phyloP scores from a whole-genome alignment of 2,797 vertebrate species.

The Hippopotamyrus pictus region DNA sequence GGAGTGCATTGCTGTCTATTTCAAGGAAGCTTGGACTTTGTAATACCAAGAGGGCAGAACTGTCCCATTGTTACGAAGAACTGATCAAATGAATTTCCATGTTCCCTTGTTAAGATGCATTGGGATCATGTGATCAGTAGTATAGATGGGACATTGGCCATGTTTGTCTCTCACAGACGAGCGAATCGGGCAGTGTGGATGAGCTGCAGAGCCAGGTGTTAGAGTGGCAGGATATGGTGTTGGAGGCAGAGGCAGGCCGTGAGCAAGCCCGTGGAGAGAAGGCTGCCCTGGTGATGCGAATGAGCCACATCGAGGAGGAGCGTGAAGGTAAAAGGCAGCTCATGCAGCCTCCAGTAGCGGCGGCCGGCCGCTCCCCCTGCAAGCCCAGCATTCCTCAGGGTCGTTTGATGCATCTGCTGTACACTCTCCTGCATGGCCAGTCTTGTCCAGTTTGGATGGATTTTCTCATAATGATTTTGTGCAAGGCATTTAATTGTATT shows the following conservation, averaged over 20 bases:
- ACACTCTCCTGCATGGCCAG: not conserved
- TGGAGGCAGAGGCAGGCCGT: constrained; percentile 62
- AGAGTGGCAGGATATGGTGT: constrained; percentile 81
- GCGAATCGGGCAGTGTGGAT: constrained; percentile 80
- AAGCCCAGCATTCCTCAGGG: not conserved
- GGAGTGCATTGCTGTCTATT: not conserved
- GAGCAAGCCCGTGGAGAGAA: constrained; percentile 74
- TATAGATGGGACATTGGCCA: not conserved
- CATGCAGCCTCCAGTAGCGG: not conserved
- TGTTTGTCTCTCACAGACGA: constrained; percentile 57
- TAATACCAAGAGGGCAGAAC: not conserved
- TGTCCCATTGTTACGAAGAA: not conserved
- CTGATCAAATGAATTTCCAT: not conserved
- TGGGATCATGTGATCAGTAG: not conserved
- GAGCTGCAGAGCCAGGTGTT: constrained; percentile 76
- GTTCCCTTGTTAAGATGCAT: not conserved
- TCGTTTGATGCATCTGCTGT: not conserved
- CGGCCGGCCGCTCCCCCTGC: not conserved
- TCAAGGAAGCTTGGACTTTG: not conserved
- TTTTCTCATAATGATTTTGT: not conserved
- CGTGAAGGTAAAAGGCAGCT: constrained; percentile 73
- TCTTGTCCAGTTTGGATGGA: not conserved
- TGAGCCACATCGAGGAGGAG: constrained; percentile 84
- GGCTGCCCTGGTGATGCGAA: constrained; percentile 65
- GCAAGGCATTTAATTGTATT: not conserved